Evolutionary conservation across 1,140 invertebrate species (phyloP).

Genomic region (Pararge aegeria): DNA sequence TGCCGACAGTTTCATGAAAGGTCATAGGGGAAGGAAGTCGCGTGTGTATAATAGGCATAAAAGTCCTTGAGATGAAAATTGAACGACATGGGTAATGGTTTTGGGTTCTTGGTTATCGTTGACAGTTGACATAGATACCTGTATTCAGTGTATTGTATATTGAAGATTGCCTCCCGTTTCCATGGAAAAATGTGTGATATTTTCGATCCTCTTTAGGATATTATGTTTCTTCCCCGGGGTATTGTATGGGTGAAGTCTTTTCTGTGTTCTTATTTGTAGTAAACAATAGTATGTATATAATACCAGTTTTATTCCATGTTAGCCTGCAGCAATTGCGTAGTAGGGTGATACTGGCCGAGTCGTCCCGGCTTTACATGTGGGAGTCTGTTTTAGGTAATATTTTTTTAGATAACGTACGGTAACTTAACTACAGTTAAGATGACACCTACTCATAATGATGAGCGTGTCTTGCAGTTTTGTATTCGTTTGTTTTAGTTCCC

Average conservation of each 20-base stretch:
- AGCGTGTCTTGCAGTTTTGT: no score
- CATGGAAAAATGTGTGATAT: background rate
- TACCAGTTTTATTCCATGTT: no score
- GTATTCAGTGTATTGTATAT: conserved; percentile 1
- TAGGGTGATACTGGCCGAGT: no score
- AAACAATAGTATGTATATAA: background rate
- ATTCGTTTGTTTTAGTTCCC: no score
- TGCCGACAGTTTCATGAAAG: background rate
- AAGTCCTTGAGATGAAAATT: conserved; percentile 15
- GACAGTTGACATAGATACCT: conserved; percentile 1
- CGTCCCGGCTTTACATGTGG: no score
- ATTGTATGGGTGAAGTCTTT: background rate
- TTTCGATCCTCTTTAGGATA: conserved; percentile 3
- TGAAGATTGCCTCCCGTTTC: conserved; percentile 1
- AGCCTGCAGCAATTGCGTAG: no score
- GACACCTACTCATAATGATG: no score
- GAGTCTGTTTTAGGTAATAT: no score
- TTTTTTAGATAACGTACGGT: no score
- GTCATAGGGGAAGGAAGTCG: conserved; percentile 15
- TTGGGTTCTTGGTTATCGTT: conserved; percentile 8
- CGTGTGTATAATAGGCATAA: conserved; percentile 8
- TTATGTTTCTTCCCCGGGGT: background rate
- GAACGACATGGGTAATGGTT: conserved; percentile 6
- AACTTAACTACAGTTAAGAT: no score
- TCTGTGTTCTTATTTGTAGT: conserved; percentile 3